A percentile compares a stretch with the other conserved stretches of the same genome.
phyloP scores from a whole-genome alignment of 2,888 invertebrate genomes.

The Cynaeus angustus region DNA sequence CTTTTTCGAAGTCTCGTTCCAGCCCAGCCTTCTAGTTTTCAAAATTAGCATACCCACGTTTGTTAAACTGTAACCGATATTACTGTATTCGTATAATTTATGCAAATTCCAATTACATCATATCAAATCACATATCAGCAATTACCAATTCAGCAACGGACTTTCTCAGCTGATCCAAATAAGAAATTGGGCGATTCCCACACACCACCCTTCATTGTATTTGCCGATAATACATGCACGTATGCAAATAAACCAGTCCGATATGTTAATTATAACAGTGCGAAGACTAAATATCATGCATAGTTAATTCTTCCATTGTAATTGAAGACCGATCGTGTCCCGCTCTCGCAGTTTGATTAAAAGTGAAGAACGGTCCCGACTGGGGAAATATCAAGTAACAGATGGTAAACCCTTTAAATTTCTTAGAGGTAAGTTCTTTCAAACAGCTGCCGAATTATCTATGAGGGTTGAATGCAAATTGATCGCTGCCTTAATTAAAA shows the following conservation, averaged over 20 bases:
- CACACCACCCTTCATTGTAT: constrained; percentile 48
- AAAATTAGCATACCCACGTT: too few species aligned
- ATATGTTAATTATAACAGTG: constrained; percentile 45
- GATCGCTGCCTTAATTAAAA: constrained; percentile 48
- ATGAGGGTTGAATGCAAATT: constrained; percentile 51
- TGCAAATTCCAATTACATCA: neutral
- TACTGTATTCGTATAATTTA: too few species aligned
- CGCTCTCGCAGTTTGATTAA: constrained; percentile 42
- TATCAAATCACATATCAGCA: neutral
- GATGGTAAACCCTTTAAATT: constrained; percentile 52
- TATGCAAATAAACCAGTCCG: constrained; percentile 59
- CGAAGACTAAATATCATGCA: constrained; percentile 59
- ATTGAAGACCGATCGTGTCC: constrained; percentile 46
- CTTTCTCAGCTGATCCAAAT: constrained; percentile 38
- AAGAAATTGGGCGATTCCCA: constrained; percentile 36
- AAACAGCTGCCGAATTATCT: constrained; percentile 52
- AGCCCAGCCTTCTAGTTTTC: too few species aligned
- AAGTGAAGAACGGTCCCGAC: constrained; percentile 39
- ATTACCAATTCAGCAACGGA: constrained; percentile 16
- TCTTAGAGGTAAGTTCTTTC: constrained; percentile 48
- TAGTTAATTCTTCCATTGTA: constrained; percentile 56
- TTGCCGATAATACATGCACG: constrained; percentile 56
- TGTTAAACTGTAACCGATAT: too few species aligned
- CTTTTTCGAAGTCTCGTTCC: too few species aligned
- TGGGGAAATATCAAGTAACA: constrained; percentile 51